Evolutionary conservation across 2,888 invertebrate species (phyloP).

Genomic region (Heterodera filipjevi): DNA sequence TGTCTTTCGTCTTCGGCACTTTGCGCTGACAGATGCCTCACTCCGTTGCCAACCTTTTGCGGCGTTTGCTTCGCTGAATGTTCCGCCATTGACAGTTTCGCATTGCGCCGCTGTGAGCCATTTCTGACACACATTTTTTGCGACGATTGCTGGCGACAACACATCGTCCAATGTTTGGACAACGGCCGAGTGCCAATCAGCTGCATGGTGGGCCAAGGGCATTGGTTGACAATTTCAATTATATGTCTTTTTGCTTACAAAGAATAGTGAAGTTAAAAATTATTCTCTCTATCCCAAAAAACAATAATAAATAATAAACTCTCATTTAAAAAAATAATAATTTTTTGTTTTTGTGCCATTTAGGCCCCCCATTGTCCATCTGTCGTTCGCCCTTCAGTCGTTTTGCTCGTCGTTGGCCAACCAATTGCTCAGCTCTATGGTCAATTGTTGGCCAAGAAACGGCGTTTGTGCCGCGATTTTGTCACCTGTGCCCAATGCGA

Average conservation of each 20-base stretch:
- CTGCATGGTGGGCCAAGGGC: neutral
- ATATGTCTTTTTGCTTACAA: too few relatives aligned
- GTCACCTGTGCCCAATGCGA: neutral
- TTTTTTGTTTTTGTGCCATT: neutral
- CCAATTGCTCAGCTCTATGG: neutral
- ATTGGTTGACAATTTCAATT: neutral
- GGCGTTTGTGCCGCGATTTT: neutral
- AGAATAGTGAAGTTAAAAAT: too few relatives aligned
- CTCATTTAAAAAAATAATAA: too few relatives aligned
- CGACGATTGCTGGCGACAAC: neutral
- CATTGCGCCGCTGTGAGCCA: neutral
- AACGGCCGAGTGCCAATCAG: neutral
- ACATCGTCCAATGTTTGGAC: neutral
- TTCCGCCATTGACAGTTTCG: neutral
- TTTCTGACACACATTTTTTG: neutral
- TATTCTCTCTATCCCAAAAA: too few relatives aligned
- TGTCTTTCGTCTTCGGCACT: neutral
- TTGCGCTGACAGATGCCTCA: neutral
- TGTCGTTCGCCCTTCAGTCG: neutral
- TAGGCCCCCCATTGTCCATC: neutral
- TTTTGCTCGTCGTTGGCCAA: conserved; percentile 3
- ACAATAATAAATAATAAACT: too few relatives aligned
- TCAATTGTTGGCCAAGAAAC: neutral
- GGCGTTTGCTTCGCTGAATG: conserved; percentile 13
- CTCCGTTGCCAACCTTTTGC: neutral